Percentiles rank a stretch among this genome's conserved stretches.
Conservation (phyloP, 2,797 vertebrate genomes). For the Carcharodon carcharias region DNA sequence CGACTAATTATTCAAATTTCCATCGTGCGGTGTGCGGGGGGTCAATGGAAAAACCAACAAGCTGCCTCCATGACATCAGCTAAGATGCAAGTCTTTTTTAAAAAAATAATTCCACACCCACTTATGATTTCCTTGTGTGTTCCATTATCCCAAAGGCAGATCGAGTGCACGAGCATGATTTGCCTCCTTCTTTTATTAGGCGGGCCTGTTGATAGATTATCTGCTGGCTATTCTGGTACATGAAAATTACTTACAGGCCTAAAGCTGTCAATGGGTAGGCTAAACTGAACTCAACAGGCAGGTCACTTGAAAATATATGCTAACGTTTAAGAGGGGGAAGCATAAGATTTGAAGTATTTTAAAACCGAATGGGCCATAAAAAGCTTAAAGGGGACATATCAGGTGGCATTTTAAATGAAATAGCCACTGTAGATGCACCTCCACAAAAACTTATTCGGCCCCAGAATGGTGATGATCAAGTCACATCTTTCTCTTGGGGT, state of each 20-base stretch:
- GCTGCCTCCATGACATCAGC: not conserved
- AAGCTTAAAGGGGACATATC: not conserved
- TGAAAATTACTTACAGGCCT: conserved; percentile 33
- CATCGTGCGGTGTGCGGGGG: not conserved
- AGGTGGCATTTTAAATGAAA: not conserved
- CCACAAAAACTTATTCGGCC: not conserved
- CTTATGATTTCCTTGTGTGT: not conserved
- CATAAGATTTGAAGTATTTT: not conserved
- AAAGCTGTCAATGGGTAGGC: not conserved
- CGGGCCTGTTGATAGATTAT: conserved; percentile 13
- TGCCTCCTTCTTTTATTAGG: not conserved
- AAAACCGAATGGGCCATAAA: not conserved
- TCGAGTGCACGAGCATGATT: not conserved
- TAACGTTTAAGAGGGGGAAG: not conserved
- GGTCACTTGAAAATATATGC: conserved; percentile 23
- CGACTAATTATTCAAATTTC: not conserved
- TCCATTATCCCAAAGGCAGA: not conserved
- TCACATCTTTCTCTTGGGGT: not conserved
- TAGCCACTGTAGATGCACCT: not conserved
- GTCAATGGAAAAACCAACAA: not conserved
- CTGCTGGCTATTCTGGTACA: not conserved
- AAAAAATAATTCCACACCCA: not conserved
- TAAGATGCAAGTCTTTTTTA: not conserved
- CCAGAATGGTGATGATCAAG: not conserved
- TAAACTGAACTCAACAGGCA: conserved; percentile 21